phyloP scores from a whole-genome alignment of 1,140 invertebrate species.

The Bombus sylvicola region DNA sequence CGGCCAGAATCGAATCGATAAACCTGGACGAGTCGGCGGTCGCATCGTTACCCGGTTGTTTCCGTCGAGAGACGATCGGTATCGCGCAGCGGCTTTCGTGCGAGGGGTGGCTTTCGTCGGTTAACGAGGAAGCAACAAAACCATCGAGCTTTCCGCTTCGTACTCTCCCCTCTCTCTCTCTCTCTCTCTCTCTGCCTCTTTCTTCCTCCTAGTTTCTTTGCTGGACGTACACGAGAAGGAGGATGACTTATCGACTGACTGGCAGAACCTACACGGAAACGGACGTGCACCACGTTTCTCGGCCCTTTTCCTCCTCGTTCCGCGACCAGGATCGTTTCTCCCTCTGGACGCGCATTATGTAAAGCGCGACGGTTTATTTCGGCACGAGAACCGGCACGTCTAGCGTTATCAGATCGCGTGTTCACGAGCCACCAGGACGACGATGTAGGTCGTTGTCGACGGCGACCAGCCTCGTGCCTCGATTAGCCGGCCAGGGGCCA shows the following conservation, averaged over 20 bases:
- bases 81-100: constrained; percentile 30
- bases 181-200: not conserved
- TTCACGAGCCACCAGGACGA: constrained; percentile 70
- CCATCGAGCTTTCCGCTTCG: constrained; percentile 45
- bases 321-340: constrained; percentile 27
- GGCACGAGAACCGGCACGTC: constrained; percentile 75
- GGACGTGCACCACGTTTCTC: constrained; percentile 49
- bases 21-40: constrained; percentile 2
- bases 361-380: constrained; percentile 81
- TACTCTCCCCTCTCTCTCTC: not conserved
- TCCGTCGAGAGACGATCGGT: constrained; percentile 39
- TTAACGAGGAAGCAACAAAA: constrained; percentile 62
- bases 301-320: not conserved
- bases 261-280: constrained; percentile 60
- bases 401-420: constrained; percentile 79
- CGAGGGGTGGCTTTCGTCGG: constrained; percentile 26
- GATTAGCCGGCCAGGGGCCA: constrained; percentile 59
- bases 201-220: constrained; percentile 18
- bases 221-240: constrained; percentile 19
- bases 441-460: constrained; percentile 73
- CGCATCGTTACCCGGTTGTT: constrained; percentile 27
- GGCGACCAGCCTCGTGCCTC: constrained; percentile 38
- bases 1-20: not conserved
- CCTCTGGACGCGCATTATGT: constrained; percentile 75
- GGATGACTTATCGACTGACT: constrained; percentile 64